phyloP scores from a whole-genome alignment of 2,888 invertebrate species.

The Drosophila meridiana region DNA sequence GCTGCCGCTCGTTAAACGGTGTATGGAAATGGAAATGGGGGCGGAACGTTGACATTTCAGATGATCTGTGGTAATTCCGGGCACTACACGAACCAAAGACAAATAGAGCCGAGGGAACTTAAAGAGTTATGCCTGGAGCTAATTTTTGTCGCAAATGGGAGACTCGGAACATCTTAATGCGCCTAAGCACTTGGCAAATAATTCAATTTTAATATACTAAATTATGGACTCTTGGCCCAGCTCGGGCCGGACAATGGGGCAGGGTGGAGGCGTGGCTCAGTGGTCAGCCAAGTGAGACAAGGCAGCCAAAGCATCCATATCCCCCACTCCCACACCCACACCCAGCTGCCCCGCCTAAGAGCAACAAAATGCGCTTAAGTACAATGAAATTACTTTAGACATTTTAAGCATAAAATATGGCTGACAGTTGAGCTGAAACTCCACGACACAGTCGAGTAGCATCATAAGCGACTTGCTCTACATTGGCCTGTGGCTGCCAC shows the following conservation, averaged over 20 bases:
- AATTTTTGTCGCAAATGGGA: not conserved
- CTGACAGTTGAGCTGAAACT: conserved; percentile 71
- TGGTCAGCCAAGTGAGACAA: conserved; percentile 46
- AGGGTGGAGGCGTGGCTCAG: conserved; percentile 7
- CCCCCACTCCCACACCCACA: not conserved
- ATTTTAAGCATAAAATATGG: conserved; percentile 80
- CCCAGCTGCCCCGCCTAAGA: not conserved
- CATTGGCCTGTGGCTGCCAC: not conserved
- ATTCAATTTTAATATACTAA: conserved; percentile 78
- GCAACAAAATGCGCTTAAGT: conserved; percentile 58
- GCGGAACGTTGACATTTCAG: not conserved
- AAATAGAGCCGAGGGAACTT: not conserved
- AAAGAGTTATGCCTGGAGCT: conserved; percentile 3
- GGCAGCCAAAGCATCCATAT: conserved; percentile 17
- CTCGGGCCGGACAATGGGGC: conserved; percentile 12
- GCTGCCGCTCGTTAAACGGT: not conserved
- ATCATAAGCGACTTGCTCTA: conserved; percentile 34
- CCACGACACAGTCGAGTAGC: conserved; percentile 40
- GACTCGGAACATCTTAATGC: conserved; percentile 34
- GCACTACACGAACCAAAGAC: not conserved
- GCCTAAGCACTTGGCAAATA: conserved; percentile 61
- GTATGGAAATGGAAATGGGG: too few species aligned
- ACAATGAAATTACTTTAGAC: conserved; percentile 78
- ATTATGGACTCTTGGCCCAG: conserved; percentile 29
- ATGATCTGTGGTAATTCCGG: not conserved